Conservation (phyloP, 2,113 vertebrate species). For the Madoqua kirkii region DNA sequence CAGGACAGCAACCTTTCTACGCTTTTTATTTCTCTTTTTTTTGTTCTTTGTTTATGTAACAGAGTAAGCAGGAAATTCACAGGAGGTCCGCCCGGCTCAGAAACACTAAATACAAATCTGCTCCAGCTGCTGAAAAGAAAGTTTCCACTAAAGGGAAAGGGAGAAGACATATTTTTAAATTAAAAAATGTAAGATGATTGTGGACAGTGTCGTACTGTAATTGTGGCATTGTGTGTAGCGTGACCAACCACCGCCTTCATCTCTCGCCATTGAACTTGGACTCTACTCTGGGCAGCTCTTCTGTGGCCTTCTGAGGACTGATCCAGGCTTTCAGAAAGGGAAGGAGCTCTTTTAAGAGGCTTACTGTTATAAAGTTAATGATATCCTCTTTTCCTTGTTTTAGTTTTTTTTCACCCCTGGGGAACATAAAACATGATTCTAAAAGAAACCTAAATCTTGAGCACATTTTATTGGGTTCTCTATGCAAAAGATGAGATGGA, state of each 20-base stretch:
- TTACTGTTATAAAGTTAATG: neutral
- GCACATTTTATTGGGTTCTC: neutral
- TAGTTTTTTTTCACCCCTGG: neutral
- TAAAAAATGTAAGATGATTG: conserved; percentile 91
- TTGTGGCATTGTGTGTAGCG: neutral
- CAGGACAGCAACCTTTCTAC: neutral
- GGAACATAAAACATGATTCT: neutral
- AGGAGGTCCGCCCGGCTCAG: conserved; percentile 93
- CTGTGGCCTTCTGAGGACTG: neutral
- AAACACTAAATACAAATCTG: conserved; percentile 97
- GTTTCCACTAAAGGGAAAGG: conserved; percentile 99
- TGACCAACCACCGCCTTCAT: neutral
- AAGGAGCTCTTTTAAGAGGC: neutral
- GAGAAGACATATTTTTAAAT: conserved; percentile 96
- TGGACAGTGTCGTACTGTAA: neutral
- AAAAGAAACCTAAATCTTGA: neutral
- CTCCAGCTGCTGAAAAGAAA: conserved; percentile 96
- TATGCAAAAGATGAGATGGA: neutral
- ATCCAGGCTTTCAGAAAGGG: neutral
- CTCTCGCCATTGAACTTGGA: neutral
- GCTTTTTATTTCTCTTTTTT: conserved; percentile 5
- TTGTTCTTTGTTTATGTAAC: conserved; percentile 7
- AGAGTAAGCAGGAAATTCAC: conserved; percentile 97
- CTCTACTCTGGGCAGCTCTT: neutral
- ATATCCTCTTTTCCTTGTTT: neutral